Evolutionary conservation across 53 echinoderm and acorn worm genomes (phyloP), one percentile per base, ranked within the genome.

Genomic region (Arbacia lixula): DNA sequence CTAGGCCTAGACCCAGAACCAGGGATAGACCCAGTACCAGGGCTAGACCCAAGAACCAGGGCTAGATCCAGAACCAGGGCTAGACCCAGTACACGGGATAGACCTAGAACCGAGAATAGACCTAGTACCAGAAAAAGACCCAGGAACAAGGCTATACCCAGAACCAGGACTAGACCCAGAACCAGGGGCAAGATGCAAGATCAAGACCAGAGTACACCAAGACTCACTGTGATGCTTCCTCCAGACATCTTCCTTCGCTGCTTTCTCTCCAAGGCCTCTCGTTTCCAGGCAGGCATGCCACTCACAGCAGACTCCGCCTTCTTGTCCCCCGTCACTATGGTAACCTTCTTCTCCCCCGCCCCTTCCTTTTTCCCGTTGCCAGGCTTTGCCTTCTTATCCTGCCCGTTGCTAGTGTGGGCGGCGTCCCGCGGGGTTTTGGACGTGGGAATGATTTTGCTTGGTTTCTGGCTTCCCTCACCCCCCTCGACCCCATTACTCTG

Each of bases 201-300:
- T 10, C 12, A n/a, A 20, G 28, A 78, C 16, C 60, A 78, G 26
- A 30, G 31, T 29, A 39, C 75, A 75, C 41, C 29, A 51, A 35
- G 60, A 78, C 79, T 78, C 79, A 78, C 79, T 4, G 60, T 24
- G 5, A 38, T 34, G 41, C 27, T 37, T 32, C 79, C 79, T 0
- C 39, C 79, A 25, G 60, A 60, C 79, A 60, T 78, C 79, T 78
- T 78, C 39, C 79, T 58, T 40, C 39, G 36, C 79, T 78, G 79
- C 58, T 35, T 60, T 19, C 79, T 78, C 60, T 78, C 79, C 24
- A 57, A 16, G 12, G 79, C 79, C 28, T 78, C 79, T 6, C 79
- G 25, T 40, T 78, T 78, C 79, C 79, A 78, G 31, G 37, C 36
- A 20, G 79, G 79, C 42, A 78, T 78, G 58, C 5, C 21, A n/a